Conservation (phyloP, 1,140 invertebrate species). For the Pogonus chalceus region DNA sequence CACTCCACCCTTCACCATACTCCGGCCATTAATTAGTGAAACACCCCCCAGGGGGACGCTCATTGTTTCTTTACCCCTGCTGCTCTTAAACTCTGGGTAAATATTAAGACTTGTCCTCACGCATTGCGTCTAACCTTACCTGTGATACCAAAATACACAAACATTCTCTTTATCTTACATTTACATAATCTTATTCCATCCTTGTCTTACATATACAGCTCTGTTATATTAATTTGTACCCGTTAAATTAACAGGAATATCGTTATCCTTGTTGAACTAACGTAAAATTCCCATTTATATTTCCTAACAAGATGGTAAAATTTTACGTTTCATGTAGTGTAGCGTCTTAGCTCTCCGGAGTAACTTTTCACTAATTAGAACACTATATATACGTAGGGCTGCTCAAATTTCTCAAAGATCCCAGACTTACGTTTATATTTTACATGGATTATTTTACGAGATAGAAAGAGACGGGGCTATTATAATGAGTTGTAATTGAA, state of each 20-base stretch:
- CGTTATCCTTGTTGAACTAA: not conserved
- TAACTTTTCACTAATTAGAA: constrained; percentile 15
- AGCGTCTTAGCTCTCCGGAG: constrained; percentile 10
- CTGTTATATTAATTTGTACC: too few species aligned
- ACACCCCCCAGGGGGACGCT: constrained; percentile 1
- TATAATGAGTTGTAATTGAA: constrained; percentile 11
- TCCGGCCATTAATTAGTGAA: constrained; percentile 2
- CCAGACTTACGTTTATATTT: constrained; percentile 7
- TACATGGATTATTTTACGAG: constrained; percentile 6
- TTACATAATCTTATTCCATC: too few species aligned
- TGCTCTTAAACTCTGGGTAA: not conserved
- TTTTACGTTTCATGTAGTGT: not conserved
- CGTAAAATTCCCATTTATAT: not conserved
- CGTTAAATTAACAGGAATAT: too few species aligned
- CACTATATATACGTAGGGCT: constrained; percentile 13
- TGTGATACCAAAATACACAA: constrained; percentile 6
- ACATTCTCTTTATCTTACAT: too few species aligned
- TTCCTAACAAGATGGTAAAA: constrained; percentile 1
- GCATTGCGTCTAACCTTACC: constrained; percentile 6
- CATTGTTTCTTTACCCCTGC: not conserved
- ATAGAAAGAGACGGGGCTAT: constrained; percentile 7
- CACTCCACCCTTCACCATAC: not conserved
- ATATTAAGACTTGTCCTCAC: constrained; percentile 4
- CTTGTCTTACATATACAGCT: too few species aligned
- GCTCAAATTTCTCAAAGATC: constrained; percentile 2